phyloP scores from a whole-genome alignment of 2,888 invertebrate species.

The Clunio marinus region DNA sequence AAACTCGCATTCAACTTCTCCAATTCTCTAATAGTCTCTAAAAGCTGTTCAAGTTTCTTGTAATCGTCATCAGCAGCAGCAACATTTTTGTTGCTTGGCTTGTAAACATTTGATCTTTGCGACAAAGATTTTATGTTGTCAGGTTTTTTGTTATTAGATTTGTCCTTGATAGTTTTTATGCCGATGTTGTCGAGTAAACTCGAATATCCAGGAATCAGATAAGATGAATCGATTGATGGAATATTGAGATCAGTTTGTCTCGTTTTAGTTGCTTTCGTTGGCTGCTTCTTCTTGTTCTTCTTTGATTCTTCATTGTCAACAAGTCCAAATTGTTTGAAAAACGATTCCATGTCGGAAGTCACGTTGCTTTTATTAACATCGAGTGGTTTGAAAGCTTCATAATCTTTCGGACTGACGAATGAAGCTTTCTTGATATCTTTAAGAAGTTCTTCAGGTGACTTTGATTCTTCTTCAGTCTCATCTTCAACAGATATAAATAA shows the following conservation, averaged over 20 bases:
- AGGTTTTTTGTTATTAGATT: constrained; percentile 39
- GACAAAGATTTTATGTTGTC: constrained; percentile 25
- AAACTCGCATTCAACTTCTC: constrained; percentile 50
- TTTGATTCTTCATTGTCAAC: constrained; percentile 40
- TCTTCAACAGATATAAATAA: not conserved
- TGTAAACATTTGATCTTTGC: too few species aligned
- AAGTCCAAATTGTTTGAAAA: constrained; percentile 51
- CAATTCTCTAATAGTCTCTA: constrained; percentile 52
- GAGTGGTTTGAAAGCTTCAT: constrained; percentile 50
- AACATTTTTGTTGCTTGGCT: constrained; percentile 40
- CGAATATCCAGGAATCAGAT: constrained; percentile 48
- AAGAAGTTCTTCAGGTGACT: constrained; percentile 29
- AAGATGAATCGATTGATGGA: constrained; percentile 46
- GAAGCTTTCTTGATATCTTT: constrained; percentile 42
- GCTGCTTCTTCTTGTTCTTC: constrained; percentile 34
- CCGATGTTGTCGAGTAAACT: constrained; percentile 48
- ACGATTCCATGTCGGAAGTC: constrained; percentile 49
- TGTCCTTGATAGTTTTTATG: constrained; percentile 43
- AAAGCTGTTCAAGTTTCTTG: constrained; percentile 51
- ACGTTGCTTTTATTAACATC: constrained; percentile 44
- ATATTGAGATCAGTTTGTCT: constrained; percentile 13
- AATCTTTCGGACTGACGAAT: constrained; percentile 47
- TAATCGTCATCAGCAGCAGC: constrained; percentile 54
- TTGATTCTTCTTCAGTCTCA: not conserved
- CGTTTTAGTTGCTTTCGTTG: constrained; percentile 19